Evolutionary conservation across 1,140 invertebrate species (phyloP), one percentile per base, ranked within the genome.

Genomic region (Mizuhopecten yessoensis): DNA sequence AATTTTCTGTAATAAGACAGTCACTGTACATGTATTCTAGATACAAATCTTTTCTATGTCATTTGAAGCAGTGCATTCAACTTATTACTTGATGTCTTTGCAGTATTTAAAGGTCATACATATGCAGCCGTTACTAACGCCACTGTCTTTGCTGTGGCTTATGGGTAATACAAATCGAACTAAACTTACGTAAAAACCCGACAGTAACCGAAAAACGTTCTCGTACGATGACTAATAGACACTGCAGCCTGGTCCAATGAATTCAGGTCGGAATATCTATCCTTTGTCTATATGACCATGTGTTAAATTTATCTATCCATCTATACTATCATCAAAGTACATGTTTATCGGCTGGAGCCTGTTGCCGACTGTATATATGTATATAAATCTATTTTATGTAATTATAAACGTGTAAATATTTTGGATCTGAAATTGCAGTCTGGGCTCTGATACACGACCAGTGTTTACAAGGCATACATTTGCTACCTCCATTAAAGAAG

Each of bases 341-440:
- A 75, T 75, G 57, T 29, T 23, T n/a, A 29, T n/a, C 1, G 57
- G 57, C 17, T 29, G 57, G n/a, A 7, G 57, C 17, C 29, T 29
- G 23, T 29, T n/a, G 2, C 23, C 1, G 23, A 75, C 57, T 75
- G 3, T 29, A 75, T 75, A 29, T 29, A 75, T 5, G 11, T 75
- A 75, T 75, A 75, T 75, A 75, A 75, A 75, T 23, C n/a, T 75
- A 75, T 29, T 75, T 75, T 29, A 75, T 75, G 23, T 75, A 75
- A 75, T 75, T 75, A 75, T 29, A 75, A 29, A 75, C 57, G 57
- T 75, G 57, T 75, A 75, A 75, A 75, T 75, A 75, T 75, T 75
- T 75, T 23, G n/a, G 5, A 1, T 75, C 23, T 75, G 57, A 75
- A 75, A 75, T 29, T 75, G 11, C 57, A 9, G 15, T 13, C n/a